Base-by-base conservation (phyloP, 2,888 invertebrate species). In the Drosophila dives region DNA sequence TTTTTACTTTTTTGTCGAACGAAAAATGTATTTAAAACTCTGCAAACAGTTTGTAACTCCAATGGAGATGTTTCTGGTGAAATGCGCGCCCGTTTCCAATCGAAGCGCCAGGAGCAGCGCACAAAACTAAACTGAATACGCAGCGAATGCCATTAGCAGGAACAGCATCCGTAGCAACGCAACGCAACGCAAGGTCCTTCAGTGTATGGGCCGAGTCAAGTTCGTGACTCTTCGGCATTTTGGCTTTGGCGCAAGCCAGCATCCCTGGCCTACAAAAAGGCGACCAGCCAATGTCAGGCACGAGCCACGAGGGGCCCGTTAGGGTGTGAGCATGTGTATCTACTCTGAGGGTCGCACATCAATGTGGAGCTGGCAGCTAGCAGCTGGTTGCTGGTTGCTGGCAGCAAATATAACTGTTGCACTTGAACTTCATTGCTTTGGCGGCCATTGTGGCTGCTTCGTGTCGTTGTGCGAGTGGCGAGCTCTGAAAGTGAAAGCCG, bases 211-310 rank as follows among this genome's bases (percentile, higher is more conserved):
- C 62, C 83, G 75, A 82, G 23, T 36, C 61, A 65, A 71, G 60
- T 67, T 80, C 80, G 83, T 62, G 64, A 20, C 20, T 42, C 72
- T 77, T 77, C 80, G 80, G 75, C 60, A 50, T 64, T 40, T 62
- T 59, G 67, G 65, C 65, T 69, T 64, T 66, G 62, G 26, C 51
- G 48, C 63, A 75, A 55, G 72, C 59, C 77, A 60, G 66, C 77
- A 88, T 68, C 88, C 90, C 84, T 87, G 86, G 88, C 86, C 91
- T 87, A 87, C 86, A 86, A 89, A 86, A 89, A 85, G 73, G 69
- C 68, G 72, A 54, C 56, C 69, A 67, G 55, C 55, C 71, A 74
- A 75, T 75, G 84, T 75, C 65, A 75, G 66, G 75, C 90, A 78
- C 75, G 82, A 78, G 78, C 71, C 75, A 67, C 64, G 48, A 61